These are phyloP conservation scores for Thalassoma bifasciatum DNA, from an alignment of 2,113 vertebrate species.

Conservation along the genomic window DNA sequence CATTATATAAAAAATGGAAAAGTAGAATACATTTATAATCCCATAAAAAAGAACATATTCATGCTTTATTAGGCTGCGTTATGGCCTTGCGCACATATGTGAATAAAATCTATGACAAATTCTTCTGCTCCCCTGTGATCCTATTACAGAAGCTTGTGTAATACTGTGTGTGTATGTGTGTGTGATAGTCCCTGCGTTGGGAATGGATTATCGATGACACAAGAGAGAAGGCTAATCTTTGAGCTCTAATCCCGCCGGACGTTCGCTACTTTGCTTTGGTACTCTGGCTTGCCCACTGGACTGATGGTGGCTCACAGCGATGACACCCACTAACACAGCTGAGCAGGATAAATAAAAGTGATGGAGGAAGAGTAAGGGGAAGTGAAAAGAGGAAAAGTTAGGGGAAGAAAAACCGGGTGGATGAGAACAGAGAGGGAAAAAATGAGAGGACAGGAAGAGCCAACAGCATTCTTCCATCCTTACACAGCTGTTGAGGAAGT, in stretches of 20 bases:
- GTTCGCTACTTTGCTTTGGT: slow-evolving; percentile 36
- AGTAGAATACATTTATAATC: no score
- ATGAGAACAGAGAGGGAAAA: slow-evolving; percentile 20
- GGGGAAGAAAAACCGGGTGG: slow-evolving; percentile 9
- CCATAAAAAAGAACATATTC: background rate
- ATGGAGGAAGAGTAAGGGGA: slow-evolving; percentile 5
- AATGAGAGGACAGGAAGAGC: slow-evolving; percentile 34
- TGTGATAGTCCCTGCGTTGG: slow-evolving; percentile 37
- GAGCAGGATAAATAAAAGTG: slow-evolving; percentile 49
- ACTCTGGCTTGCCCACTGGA: slow-evolving; percentile 37
- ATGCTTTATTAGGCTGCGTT: slow-evolving; percentile 1
- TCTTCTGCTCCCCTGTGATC: slow-evolving; percentile 69
- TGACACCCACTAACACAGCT: slow-evolving; percentile 37
- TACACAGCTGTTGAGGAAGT: slow-evolving; percentile 41
- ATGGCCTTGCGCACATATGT: slow-evolving; percentile 26
- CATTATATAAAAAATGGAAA: background rate
- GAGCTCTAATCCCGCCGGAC: slow-evolving; percentile 63
- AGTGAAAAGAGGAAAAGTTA: slow-evolving; percentile 15
- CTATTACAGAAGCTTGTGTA: slow-evolving; percentile 63
- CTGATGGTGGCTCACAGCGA: slow-evolving; percentile 41
- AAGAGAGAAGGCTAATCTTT: slow-evolving; percentile 72
- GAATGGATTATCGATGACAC: slow-evolving; percentile 73
- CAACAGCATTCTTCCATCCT: slow-evolving; percentile 61
- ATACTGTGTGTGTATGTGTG: slow-evolving; percentile 6
- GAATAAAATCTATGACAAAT: slow-evolving; percentile 43